These are phyloP conservation scores for Xerus rutilus DNA, from an alignment of 2,797 vertebrate genomes.

Conservation along the genomic window DNA sequence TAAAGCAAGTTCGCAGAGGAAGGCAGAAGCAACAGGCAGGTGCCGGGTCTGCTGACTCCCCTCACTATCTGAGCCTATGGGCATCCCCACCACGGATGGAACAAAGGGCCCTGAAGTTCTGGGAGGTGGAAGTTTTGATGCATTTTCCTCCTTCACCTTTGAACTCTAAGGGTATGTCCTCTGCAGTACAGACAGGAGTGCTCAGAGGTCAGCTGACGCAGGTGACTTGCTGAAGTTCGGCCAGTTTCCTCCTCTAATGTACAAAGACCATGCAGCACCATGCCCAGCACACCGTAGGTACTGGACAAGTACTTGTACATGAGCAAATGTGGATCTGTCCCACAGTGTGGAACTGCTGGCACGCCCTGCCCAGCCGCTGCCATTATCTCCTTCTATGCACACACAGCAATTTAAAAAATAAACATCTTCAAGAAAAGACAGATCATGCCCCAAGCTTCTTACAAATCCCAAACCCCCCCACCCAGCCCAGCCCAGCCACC, in stretches of 20 bases:
- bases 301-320: not conserved
- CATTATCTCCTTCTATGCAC: not conserved
- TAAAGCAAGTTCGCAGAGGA: not conserved
- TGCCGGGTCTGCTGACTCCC: not conserved
- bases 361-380: rapidly evolving
- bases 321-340: not conserved
- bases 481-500: not conserved
- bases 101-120: not conserved
- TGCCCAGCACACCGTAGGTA: not conserved
- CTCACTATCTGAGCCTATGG: not conserved
- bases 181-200: not conserved
- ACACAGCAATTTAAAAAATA: not conserved
- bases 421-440: not conserved
- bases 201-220: constrained; percentile 82
- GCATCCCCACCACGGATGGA: not conserved
- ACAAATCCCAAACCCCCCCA: not conserved
- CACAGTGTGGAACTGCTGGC: not conserved
- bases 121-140: not conserved
- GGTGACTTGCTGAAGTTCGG: not conserved
- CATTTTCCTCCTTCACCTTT: not conserved
- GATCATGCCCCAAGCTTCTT: not conserved
- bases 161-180: not conserved
- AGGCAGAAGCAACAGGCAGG: not conserved
- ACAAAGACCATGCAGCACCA: not conserved
- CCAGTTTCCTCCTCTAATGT: not conserved